These are phyloP conservation scores for Pan troglodytes DNA, from an alignment of 2,113 vertebrate genomes.

Conservation along the genomic window NHGRI_mPanTro3-v2.1_pri NC_086015.1:188229501-188230000, in stretches of 20 bases:
- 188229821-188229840: not conserved
- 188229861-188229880: not conserved
- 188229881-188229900: not conserved
- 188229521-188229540: not conserved
- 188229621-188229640: not conserved
- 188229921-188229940: not conserved
- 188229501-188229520: rapidly evolving
- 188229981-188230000: not conserved
- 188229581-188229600: not conserved
- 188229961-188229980: not conserved
- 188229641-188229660: not conserved
- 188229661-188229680: too few relatives aligned
- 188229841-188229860: not conserved
- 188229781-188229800: not conserved
- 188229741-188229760: not conserved
- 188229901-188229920: not conserved
- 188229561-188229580: not conserved
- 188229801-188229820: not conserved
- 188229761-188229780: not conserved
- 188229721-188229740: not conserved
- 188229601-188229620: not conserved
- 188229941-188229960: not conserved
- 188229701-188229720: not conserved
- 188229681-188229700: not conserved
- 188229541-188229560: not conserved